Conservation (phyloP, 1,140 invertebrate species). For the Drosophila varians region DNA sequence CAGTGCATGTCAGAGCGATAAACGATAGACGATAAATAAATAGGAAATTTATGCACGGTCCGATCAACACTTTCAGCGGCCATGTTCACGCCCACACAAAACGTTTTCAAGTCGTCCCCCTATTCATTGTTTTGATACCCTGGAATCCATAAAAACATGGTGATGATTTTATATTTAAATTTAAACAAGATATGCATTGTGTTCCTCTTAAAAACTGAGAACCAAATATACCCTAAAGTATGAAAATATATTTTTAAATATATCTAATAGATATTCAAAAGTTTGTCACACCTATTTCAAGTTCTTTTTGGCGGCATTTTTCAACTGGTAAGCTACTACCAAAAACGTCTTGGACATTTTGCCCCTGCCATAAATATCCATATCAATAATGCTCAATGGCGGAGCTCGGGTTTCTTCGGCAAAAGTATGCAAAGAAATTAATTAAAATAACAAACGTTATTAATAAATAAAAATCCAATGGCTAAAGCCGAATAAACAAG, state of each 20-base stretch:
- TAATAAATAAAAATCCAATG: slow-evolving; percentile 61
- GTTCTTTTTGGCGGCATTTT: slow-evolving; percentile 15
- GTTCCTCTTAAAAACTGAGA: not conserved
- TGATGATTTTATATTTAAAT: not conserved
- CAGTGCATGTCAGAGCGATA: slow-evolving; percentile 54
- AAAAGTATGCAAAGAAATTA: slow-evolving; percentile 58
- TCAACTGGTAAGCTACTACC: slow-evolving; percentile 10
- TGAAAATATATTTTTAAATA: not conserved
- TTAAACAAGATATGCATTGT: too few relatives aligned
- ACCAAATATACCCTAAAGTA: not conserved
- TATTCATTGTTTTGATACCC: slow-evolving; percentile 27
- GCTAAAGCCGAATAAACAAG: slow-evolving; percentile 31
- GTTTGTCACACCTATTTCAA: not conserved
- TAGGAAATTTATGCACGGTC: slow-evolving; percentile 65
- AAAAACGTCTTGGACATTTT: slow-evolving; percentile 6
- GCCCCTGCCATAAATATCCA: slow-evolving; percentile 35
- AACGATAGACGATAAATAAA: slow-evolving; percentile 66
- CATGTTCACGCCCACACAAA: slow-evolving; percentile 68
- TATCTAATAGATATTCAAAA: not conserved
- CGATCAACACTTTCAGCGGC: slow-evolving; percentile 70
- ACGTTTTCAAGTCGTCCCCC: slow-evolving; percentile 10
- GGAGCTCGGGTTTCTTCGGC: slow-evolving; percentile 32
- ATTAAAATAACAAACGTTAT: slow-evolving; percentile 76
- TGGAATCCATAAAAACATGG: not conserved
- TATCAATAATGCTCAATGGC: slow-evolving; percentile 22